Evolutionary conservation across 2,113 vertebrate genomes (phyloP).

Genomic region (Daphoenositta chrysoptera): DNA sequence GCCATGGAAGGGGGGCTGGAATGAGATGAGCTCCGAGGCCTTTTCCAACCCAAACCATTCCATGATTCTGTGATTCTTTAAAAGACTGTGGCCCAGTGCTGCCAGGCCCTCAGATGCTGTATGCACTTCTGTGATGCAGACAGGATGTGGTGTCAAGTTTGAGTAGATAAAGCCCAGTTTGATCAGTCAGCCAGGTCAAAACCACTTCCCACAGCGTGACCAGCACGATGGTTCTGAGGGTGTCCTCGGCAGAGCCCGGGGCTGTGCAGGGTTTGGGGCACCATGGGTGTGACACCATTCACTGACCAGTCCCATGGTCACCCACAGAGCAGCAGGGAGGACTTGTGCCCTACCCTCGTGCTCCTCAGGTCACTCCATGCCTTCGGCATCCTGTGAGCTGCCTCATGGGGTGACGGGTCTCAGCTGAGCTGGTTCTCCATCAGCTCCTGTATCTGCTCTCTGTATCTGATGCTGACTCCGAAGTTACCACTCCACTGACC

Average conservation of each 20-base stretch:
- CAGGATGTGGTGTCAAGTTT: accelerated
- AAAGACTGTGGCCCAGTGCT: background rate
- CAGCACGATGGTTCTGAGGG: accelerated
- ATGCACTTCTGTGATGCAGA: accelerated
- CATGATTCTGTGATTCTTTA: background rate
- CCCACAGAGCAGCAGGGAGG: background rate
- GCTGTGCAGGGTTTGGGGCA: background rate
- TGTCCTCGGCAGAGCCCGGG: background rate
- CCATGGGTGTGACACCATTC: background rate
- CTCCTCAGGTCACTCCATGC: background rate
- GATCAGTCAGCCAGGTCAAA: background rate
- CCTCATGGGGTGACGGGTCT: background rate
- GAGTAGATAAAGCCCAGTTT: background rate
- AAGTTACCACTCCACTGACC: accelerated
- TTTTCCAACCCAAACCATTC: background rate
- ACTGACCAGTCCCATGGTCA: background rate
- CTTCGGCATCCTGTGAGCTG: background rate
- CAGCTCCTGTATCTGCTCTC: background rate
- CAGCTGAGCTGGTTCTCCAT: accelerated
- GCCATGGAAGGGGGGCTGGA: background rate
- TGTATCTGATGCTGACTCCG: background rate
- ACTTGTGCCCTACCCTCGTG: accelerated
- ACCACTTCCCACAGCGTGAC: accelerated
- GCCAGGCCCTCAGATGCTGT: background rate
- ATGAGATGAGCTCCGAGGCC: background rate